phyloP scores from a whole-genome alignment of 2,888 invertebrate genomes.

The Prenolepis imparis region DNA sequence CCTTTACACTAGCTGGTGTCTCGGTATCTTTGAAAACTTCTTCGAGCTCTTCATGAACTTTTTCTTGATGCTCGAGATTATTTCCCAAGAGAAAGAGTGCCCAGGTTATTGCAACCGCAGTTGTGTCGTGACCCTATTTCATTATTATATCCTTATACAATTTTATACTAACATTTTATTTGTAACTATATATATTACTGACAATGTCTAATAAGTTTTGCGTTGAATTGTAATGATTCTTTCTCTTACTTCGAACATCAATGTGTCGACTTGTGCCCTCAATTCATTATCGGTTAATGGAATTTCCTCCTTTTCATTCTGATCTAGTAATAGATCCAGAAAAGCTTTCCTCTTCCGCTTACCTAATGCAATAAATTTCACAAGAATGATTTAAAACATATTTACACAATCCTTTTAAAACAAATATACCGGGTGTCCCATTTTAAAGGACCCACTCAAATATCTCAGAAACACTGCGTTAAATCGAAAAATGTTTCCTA shows the following conservation, averaged over 20 bases:
- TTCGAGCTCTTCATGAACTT: slow-evolving; percentile 86
- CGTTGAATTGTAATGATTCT: not conserved
- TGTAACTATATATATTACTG: no score
- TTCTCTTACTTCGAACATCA: slow-evolving; percentile 90
- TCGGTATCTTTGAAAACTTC: slow-evolving; percentile 83
- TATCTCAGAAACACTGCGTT: no score
- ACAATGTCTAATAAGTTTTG: no score
- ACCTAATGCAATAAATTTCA: slow-evolving; percentile 12
- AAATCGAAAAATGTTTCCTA: no score
- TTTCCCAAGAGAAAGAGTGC: slow-evolving; percentile 87
- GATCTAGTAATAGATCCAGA: slow-evolving; percentile 89
- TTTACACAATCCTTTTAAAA: not conserved
- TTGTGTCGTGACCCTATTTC: slow-evolving; percentile 87
- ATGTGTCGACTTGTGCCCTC: slow-evolving; percentile 91
- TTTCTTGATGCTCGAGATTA: slow-evolving; percentile 86
- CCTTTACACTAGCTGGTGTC: slow-evolving; percentile 78
- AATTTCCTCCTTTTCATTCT: slow-evolving; percentile 88
- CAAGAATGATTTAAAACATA: not conserved
- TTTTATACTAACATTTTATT: not conserved
- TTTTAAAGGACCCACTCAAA: no score
- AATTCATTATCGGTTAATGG: slow-evolving; percentile 88
- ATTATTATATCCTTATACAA: not conserved
- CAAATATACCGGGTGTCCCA: no score
- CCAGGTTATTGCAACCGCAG: slow-evolving; percentile 87
- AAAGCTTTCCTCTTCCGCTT: slow-evolving; percentile 89